Evolutionary conservation across 2,113 vertebrate genomes (phyloP), one percentile per base, ranked within the genome.

Genomic region (Amphiprion percula): DNA sequence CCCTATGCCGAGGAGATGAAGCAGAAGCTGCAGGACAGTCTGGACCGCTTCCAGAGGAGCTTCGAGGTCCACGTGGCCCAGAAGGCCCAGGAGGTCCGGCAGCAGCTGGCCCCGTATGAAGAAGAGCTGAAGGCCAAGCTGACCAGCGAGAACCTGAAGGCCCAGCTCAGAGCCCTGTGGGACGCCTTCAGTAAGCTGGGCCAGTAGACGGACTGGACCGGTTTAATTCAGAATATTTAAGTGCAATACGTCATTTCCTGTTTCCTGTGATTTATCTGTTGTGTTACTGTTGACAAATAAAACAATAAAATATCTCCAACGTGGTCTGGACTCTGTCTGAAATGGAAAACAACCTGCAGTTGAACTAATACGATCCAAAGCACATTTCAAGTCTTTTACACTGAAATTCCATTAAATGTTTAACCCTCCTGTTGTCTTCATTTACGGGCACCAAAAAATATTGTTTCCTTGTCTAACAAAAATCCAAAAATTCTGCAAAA

Each of bases 21-120:
- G 62, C 10, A 88, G 72, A 92, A 83, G 78, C 66, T 93, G 67
- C 30, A 30, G 30, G 30, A 30, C 4, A 30, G 30, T 4, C 5
- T 92, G 41, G 79, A 91, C 19, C 86, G 93, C 23, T 92, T 95
- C 50, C 89, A 92, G 78, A 87, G 44, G 56, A 90, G 23, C 64
- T 86, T 95, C 4, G 80, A 94, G 58, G 7, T 54, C 47, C 74
- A 87, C 82, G 17, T 92, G 30, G 79, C 44, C 17, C 73, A 88
- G 74, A 77, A 72, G 3, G 64, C 58, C 53, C 69, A 80, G 79
- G 92, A 92, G 68, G 44, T 91, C 66, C 92, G 91, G 85, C 65
- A 91, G 75, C 91, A 21, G 5, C 64, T 93, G 80, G n/a, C 24
- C 17, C 87, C 84, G 0, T 85, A 78, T 4, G 85, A 88, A 2